Base-by-base conservation (phyloP, 2,797 vertebrate species). In the Siniperca scherzeri region DNA sequence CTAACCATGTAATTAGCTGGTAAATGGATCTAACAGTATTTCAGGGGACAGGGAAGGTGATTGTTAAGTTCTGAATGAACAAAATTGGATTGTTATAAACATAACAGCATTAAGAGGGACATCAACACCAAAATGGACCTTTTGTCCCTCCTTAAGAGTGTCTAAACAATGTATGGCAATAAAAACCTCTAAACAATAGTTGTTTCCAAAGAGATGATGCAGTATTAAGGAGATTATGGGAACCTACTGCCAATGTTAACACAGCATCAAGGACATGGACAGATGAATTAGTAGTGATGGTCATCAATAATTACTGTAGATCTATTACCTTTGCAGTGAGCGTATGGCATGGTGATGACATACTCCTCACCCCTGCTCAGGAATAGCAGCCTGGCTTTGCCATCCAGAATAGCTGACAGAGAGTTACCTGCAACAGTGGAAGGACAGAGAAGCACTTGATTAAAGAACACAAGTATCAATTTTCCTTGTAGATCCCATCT, bases 301-400 rank as follows among this genome's bases (percentile, higher is more conserved):
- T 69, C 17, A 40, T 60, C 5, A 52, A 25, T 22, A 5, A 67
- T 67, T 46, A 66, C 12, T n/a, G 13, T 8, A 27, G 50, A 57
- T 22, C 2, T 17, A 13, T 83, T 91, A 98, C 98, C 98, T 98
- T 97, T 98, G 91, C 98, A 99, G 93, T 99, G 98, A 72, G 98
- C 98, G 0, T 99, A 99, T 14, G 98, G 98, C 98, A 99, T 99
- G 38, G 98, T 99, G 91, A 99, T 98, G 73, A 96, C 85, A 70
- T 99, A 99, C 33, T 98, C 97, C 89, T 99, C 98, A 0, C 94
- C 96, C n/a, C 96, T 96, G 88, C 80, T 95, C 70, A 98, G 92
- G 89, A 99, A 97, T 21, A 92, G 92, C 62, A 99, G 96, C 19
- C 96, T 96, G 75, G 98, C 98, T 93, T 97, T 97, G 61, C 98